These are phyloP conservation scores for Fulica atra DNA, from an alignment of 2,113 vertebrate species.

Conservation along the genomic window DNA sequence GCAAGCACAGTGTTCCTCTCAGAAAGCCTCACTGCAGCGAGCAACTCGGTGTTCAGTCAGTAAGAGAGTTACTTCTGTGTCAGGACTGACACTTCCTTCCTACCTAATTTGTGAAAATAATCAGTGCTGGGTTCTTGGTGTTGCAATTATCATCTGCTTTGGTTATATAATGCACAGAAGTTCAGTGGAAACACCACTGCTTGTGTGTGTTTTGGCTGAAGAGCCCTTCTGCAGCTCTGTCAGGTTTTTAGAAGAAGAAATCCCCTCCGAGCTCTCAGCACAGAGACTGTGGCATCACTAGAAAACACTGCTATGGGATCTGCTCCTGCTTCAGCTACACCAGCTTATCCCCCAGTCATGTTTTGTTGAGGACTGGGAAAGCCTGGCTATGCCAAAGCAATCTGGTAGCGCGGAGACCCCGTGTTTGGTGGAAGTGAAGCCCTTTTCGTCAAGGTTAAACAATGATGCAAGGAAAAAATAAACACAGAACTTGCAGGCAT, in stretches of 20 bases:
- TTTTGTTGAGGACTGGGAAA: neutral
- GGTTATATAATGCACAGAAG: neutral
- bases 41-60: neutral
- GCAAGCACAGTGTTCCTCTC: neutral
- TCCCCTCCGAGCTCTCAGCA: neutral
- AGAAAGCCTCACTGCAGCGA: neutral
- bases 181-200: neutral
- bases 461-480: slow-evolving; percentile 35
- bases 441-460: neutral
- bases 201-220: neutral
- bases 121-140: neutral
- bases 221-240: slow-evolving; percentile 5
- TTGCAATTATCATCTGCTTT: neutral
- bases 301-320: neutral
- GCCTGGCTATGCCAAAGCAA: neutral
- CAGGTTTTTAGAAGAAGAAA: neutral
- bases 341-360: neutral
- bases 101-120: neutral
- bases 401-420: slow-evolving; percentile 3
- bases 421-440: neutral
- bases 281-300: neutral
- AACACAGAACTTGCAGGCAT: neutral
- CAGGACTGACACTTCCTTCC: neutral
- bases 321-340: neutral
- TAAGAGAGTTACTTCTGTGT: neutral